Base-by-base conservation (phyloP, 2,797 vertebrate species). In the Arctocebus calabarensis region DNA sequence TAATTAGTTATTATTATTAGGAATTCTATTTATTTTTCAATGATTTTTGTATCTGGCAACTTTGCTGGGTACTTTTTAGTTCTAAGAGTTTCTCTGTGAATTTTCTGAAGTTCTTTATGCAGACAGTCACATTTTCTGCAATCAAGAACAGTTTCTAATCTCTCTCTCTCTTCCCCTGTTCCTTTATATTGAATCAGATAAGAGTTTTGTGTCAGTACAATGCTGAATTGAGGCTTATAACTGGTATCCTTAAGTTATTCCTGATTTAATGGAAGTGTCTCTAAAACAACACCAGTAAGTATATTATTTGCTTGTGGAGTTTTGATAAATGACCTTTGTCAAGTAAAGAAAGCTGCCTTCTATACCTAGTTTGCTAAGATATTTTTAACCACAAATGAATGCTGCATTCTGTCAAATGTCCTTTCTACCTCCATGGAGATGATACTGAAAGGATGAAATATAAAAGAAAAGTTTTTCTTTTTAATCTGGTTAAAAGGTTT, bases 21-120 rank as follows among this genome's bases (percentile, higher is more conserved):
- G 29, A 81, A 92, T 74, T 23, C 23, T 86, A 17, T 48, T 48
- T 23, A n/a, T 23, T 92, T 96, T 55, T 61, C 22, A 71, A 66
- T 81, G 40, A 23, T 45, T 95, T 92, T 73, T 90, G 4, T 83
- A 85, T 66, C 7, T 71, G 37, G 17, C 20, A 79, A 27, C 17
- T 22, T 94, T 75, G 48, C 20, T 91, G 23, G 83, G 70, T 11
- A 78, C 6, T 59, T 94, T 87, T 83, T 89, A 78, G 25, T 37
- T 84, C 37, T 71, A 40, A 74, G 55, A 91, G 14, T 77, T 71
- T 94, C 64, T 79, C 59, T 71, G 20, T 95, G 73, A 83, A 70
- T 95, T 86, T 88, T 95, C 43, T 95, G 55, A 48, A 85, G 32
- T 55, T 61, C 27, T 87, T 89, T 75, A 32, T 73, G 43, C 75